Evolutionary conservation across 2,113 vertebrate genomes (phyloP), one percentile per base, ranked within the genome.

Genomic region (Actenoides lindsayi): DNA sequence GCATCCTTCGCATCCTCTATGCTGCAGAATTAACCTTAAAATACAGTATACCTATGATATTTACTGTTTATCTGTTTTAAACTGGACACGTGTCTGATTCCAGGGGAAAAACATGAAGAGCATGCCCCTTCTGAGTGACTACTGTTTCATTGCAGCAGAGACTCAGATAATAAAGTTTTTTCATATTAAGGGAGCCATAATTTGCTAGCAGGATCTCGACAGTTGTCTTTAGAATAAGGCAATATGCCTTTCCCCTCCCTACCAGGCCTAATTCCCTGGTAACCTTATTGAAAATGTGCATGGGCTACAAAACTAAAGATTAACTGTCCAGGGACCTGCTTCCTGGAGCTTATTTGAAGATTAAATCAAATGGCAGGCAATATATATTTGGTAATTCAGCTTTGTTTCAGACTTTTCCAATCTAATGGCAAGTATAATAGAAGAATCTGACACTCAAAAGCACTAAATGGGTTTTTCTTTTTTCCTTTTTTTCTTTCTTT

Each of bases 361-460:
- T 98, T 98, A 98, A 98, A 98, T 98, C 97, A 98, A 98, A 98
- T 98, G 97, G 96, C 96, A 98, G 95, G 96, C 96, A 95, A 98
- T 97, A 98, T 97, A 97, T 98, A 97, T 98, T 97, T 97, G 93
- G 96, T 97, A 97, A 98, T 97, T 97, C 41, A 74, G 95, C 96
- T 98, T 97, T 97, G 96, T 97, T 97, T 97, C 93, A 94, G 93
- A 94, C 94, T 97, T 95, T 97, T 73, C 44, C 90, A 81, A 87
- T 81, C 46, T 92, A 67, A 56, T 93, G 75, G 85, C 87, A 97
- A 97, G 89, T 96, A 71, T 94, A 94, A 96, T 91, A 95, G 97
- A 94, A 94, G 78, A 83, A 86, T 83, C 87, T 97, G 96, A 94
- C 87, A 93, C 94, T 97, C 94, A 92, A 94, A 83, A 92, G 91